Percentiles rank a stretch among this genome's conserved stretches.
These are phyloP conservation scores for Drosophila murphyi DNA, from an alignment of 1,140 invertebrate species.

Conservation along the genomic window DNA sequence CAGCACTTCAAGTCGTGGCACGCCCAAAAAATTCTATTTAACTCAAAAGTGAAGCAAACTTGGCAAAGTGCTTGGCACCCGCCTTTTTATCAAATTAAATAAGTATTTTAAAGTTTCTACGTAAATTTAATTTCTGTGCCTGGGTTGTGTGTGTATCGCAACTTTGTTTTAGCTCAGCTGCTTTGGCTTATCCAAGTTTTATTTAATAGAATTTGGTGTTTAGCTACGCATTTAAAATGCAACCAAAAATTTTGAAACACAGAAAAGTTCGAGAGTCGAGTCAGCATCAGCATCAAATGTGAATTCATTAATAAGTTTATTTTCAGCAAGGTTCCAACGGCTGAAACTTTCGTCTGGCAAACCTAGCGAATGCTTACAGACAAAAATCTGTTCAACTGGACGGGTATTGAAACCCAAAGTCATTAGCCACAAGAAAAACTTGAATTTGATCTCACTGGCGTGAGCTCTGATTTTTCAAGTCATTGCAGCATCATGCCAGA, in stretches of 20 bases:
- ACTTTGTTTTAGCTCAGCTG: slow-evolving; percentile 23
- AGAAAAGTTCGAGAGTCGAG: background rate
- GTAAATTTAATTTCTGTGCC: background rate
- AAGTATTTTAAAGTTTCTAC: slow-evolving; percentile 38
- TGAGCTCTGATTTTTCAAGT: too few species aligned
- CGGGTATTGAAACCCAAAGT: background rate
- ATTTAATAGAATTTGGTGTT: slow-evolving; percentile 28
- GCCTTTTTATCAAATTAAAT: slow-evolving; percentile 42
- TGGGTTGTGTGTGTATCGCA: slow-evolving; percentile 7
- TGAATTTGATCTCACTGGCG: too few species aligned
- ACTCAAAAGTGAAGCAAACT: slow-evolving; percentile 41
- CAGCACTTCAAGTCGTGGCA: slow-evolving; percentile 6
- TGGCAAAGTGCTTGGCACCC: slow-evolving; percentile 33
- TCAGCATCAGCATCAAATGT: slow-evolving; percentile 15
- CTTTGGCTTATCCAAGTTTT: slow-evolving; percentile 17
- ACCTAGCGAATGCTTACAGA: background rate
- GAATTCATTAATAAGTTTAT: slow-evolving; percentile 39
- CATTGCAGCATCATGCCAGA: too few species aligned
- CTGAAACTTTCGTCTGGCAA: slow-evolving; percentile 1
- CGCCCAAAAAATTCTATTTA: slow-evolving; percentile 35
- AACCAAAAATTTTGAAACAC: slow-evolving; percentile 1
- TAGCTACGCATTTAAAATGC: background rate
- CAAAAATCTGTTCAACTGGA: slow-evolving; percentile 14
- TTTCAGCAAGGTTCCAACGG: slow-evolving; percentile 9
- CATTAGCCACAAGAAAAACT: slow-evolving; percentile 20